Base-by-base conservation (phyloP, 2,113 vertebrate species). In the Pseudonaja textilis region DNA sequence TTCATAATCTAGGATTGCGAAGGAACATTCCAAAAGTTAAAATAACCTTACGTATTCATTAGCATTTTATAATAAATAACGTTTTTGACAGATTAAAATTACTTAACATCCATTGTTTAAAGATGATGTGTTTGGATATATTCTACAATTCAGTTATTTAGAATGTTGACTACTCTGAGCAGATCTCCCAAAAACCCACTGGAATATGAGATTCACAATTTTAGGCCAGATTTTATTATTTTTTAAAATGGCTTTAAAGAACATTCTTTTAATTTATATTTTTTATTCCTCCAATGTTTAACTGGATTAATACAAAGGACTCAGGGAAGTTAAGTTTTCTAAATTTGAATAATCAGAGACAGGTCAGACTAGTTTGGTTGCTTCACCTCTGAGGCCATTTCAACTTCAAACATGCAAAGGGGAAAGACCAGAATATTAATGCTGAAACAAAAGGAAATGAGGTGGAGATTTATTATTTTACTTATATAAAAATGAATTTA, bases 301-400 rank as follows among this genome's bases (percentile, higher is more conserved):
- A 52, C 25, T 23, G 45, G 45, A 92, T 92, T 88, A 74, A 88
- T 56, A 55, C 54, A 88, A 61, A 52, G 12, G 57, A 10, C 55
- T 34, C 14, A 52, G 34, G 34, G 7, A 81, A 54, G 42, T 81
- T 54, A 93, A 85, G 3, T 42, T 90, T 89, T 90, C 74, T 61
- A 93, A 89, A 85, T 92, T 74, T 87, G 91, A 94, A 93, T 25
- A 69, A 94, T 42, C 74, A 94, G 90, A 96, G 95, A 90, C 93
- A 91, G 1, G 50, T 12, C 18, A 69, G 90, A 94, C 96, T 0
- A 96, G 96, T 96, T 93, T 94, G 93, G 96, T 95, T 89, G 93
- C 96, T 94, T 96, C 97, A 95, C 97, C 97, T 94, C 52, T 2
- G 85, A 90, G 22, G 95, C 91, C 87, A 64, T 45, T 89, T 93